Evolutionary conservation across 1,140 invertebrate genomes (phyloP).

Genomic region (Zaprionus vittiger): DNA sequence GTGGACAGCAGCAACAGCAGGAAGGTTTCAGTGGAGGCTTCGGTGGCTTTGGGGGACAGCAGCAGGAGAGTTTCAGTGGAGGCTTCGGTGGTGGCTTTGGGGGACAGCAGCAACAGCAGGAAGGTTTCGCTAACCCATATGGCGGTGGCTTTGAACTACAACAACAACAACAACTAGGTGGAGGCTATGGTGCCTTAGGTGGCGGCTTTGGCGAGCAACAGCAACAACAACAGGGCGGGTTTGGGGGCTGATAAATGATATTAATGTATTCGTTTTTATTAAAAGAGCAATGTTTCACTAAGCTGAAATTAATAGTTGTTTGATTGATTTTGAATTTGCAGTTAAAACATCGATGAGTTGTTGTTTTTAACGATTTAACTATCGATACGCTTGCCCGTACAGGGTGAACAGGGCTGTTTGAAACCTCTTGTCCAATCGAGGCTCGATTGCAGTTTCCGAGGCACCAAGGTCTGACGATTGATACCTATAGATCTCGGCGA

Average conservation of each 20-base stretch:
- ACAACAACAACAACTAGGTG: background rate
- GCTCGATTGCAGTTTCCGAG: no score
- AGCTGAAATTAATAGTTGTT: background rate
- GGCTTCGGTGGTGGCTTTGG: background rate
- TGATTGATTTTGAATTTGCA: background rate
- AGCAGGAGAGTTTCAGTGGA: background rate
- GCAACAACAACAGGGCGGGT: background rate
- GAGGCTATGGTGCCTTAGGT: background rate
- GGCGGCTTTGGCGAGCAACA: background rate
- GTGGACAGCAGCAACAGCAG: constrained; percentile 1
- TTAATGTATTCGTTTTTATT: background rate
- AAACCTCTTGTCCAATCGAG: background rate
- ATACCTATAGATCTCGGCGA: no score
- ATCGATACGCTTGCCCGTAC: no score
- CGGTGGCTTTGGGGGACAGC: no score
- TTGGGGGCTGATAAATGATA: background rate
- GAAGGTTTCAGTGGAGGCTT: background rate
- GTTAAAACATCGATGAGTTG: background rate
- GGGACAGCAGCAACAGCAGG: background rate
- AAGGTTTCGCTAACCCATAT: no score
- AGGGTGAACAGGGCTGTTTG: background rate
- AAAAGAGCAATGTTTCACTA: background rate
- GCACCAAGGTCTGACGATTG: no score
- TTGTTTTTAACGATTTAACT: background rate
- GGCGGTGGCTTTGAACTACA: background rate